Evolutionary conservation across 2,888 invertebrate genomes (phyloP).

Genomic region (Cephus spinipes): DNA sequence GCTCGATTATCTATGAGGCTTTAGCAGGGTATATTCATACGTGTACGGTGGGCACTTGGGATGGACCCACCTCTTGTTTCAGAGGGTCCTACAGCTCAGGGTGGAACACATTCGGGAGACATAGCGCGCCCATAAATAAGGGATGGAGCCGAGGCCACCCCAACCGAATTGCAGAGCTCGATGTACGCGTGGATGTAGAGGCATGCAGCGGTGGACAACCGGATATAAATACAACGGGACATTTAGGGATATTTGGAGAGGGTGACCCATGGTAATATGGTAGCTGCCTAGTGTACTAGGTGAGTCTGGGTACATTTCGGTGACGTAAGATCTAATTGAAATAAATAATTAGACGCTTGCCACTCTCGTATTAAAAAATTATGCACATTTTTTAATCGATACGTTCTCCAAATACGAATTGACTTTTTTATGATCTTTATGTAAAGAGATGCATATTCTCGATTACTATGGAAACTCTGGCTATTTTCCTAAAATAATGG

Average conservation of each 20-base stretch:
- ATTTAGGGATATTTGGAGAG: slow-evolving; percentile 48
- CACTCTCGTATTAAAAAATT: not conserved
- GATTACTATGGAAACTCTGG: not conserved
- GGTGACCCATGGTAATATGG: slow-evolving; percentile 21
- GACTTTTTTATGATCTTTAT: not conserved
- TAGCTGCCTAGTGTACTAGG: slow-evolving; percentile 32
- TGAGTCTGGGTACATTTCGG: slow-evolving; percentile 32
- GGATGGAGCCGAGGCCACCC: slow-evolving; percentile 46
- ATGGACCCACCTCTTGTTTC: slow-evolving; percentile 22
- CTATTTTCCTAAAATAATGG: not conserved
- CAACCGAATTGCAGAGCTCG: slow-evolving; percentile 38
- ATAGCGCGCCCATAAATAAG: slow-evolving; percentile 52
- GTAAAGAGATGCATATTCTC: not conserved
- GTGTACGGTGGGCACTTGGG: not conserved
- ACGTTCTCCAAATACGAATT: not conserved
- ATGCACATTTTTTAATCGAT: not conserved
- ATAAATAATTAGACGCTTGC: not conserved
- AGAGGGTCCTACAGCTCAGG: slow-evolving; percentile 18
- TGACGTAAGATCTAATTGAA: not conserved
- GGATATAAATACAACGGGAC: slow-evolving; percentile 49
- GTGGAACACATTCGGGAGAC: slow-evolving; percentile 42
- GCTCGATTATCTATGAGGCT: slow-evolving; percentile 22
- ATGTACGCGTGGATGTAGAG: slow-evolving; percentile 28
- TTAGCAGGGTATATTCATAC: not conserved
- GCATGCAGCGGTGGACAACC: slow-evolving; percentile 42